Conservation (phyloP, 1,140 invertebrate species). For the Pteromalus puparum region DNA sequence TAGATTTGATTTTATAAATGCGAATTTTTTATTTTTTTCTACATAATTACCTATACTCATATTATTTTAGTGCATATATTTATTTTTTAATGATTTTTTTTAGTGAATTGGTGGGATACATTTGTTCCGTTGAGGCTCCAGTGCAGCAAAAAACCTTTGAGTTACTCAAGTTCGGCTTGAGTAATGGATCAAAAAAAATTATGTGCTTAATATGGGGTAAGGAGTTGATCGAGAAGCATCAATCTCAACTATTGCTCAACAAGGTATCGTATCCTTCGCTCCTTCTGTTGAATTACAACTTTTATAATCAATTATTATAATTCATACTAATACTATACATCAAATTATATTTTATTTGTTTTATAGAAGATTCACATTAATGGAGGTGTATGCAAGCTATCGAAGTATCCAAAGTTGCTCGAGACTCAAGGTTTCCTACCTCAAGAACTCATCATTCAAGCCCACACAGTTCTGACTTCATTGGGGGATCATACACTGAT, state of each 20-base stretch:
- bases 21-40: too few relatives aligned
- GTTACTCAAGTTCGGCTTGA: not conserved
- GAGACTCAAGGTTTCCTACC: not conserved
- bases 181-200: not conserved
- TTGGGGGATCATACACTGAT: not conserved
- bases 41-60: not conserved
- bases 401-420: not conserved
- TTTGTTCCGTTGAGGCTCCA: not conserved
- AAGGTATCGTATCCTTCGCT: not conserved
- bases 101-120: not conserved
- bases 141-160: not conserved
- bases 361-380: not conserved
- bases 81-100: not conserved
- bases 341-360: not conserved
- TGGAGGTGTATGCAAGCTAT: not conserved
- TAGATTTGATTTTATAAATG: too few relatives aligned
- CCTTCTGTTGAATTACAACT: too few relatives aligned
- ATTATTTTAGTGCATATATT: not conserved
- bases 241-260: not conserved
- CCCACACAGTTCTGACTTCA: not conserved
- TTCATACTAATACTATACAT: not conserved
- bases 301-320: not conserved
- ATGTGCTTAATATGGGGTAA: not conserved
- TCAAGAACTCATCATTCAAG: not conserved
- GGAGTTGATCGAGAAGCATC: not conserved